Conservation (phyloP, 2,113 vertebrate species). For the Suncus etruscus region DNA sequence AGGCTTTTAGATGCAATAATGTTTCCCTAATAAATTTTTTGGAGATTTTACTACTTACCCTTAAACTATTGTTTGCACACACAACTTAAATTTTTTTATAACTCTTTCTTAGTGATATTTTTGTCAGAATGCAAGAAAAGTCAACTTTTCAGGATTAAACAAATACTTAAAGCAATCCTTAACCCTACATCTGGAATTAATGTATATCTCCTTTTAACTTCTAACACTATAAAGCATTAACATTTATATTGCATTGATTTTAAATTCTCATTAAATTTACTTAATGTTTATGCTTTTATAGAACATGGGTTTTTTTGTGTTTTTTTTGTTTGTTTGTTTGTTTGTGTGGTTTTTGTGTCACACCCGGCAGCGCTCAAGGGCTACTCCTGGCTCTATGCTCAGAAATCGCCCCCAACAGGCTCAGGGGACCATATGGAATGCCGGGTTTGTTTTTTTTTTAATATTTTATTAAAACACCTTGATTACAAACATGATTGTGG, state of each 20-base stretch:
- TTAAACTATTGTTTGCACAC: constrained; percentile 26
- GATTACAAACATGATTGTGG: too few relatives aligned
- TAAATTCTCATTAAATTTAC: constrained; percentile 68
- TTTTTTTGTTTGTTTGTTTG: too few relatives aligned
- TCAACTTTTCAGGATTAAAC: constrained; percentile 62
- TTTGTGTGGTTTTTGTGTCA: too few relatives aligned
- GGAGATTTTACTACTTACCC: constrained; percentile 17
- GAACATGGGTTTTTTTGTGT: neutral
- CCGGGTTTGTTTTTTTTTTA: too few relatives aligned
- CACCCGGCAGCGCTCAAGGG: too few relatives aligned
- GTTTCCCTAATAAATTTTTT: constrained; percentile 27
- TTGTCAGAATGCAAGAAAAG: constrained; percentile 45
- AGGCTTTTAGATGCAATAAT: neutral
- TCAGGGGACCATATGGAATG: too few relatives aligned
- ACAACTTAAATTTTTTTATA: neutral
- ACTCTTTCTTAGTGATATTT: constrained; percentile 48
- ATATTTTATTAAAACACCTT: too few relatives aligned
- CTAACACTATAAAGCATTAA: constrained; percentile 47
- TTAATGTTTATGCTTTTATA: constrained; percentile 50
- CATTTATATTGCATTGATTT: constrained; percentile 68
- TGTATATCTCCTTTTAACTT: constrained; percentile 73
- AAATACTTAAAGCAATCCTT: constrained; percentile 64
- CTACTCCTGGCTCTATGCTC: too few relatives aligned
- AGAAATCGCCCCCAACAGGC: too few relatives aligned
- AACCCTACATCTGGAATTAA: constrained; percentile 65